phyloP scores from a whole-genome alignment of 2,888 invertebrate species.

The Elmis aenea region DNA sequence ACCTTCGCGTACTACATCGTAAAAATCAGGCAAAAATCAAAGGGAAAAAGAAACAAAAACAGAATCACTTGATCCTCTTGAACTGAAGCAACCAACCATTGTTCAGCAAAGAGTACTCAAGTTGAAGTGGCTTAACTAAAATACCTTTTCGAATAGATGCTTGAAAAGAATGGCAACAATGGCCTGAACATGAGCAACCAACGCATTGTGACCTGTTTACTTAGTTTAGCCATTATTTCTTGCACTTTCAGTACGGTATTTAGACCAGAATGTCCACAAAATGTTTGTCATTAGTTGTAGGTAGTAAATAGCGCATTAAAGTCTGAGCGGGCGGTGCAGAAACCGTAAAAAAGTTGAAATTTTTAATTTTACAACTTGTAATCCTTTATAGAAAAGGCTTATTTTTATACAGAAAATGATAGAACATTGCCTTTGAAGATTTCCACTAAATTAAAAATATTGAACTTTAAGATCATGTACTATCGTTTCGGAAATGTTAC shows the following conservation, averaged over 20 bases:
- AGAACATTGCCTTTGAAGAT: too few relatives aligned
- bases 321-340: neutral
- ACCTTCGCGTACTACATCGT: too few relatives aligned
- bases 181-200: constrained; percentile 21
- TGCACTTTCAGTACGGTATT: constrained; percentile 7
- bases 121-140: constrained; percentile 23
- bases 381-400: neutral
- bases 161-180: constrained; percentile 22
- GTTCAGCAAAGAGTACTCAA: too few relatives aligned
- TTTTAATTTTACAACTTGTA: constrained; percentile 1
- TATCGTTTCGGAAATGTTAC: too few relatives aligned
- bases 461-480: too few relatives aligned
- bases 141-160: constrained; percentile 13
- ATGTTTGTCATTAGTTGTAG: neutral
- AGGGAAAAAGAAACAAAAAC: too few relatives aligned
- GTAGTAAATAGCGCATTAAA: neutral
- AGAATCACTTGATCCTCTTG: too few relatives aligned
- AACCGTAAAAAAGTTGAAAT: too few relatives aligned
- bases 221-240: constrained; percentile 8
- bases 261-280: neutral
- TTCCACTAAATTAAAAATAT: too few relatives aligned
- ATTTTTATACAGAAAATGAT: too few relatives aligned
- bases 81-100: too few relatives aligned
- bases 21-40: too few relatives aligned
- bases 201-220: constrained; percentile 7